Percentiles rank a stretch among this genome's conserved stretches.
These are phyloP conservation scores for Nemotelus pantherinus DNA, from an alignment of 2,888 invertebrate genomes.

Conservation along the genomic window DNA sequence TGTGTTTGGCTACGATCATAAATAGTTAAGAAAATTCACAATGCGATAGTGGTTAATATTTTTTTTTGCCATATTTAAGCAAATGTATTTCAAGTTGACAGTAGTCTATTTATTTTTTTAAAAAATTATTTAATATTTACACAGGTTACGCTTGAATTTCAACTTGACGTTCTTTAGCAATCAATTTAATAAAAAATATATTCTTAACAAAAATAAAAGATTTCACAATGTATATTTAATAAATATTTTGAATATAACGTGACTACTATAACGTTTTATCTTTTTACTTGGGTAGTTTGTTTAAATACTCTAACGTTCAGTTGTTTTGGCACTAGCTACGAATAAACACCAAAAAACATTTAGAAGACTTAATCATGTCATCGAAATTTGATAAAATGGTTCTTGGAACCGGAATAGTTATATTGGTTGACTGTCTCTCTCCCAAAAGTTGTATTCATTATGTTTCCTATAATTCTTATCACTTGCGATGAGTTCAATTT, in stretches of 20 bases:
- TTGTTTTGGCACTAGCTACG: conserved; percentile 41
- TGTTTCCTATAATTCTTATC: background rate
- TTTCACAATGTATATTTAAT: conserved; percentile 3
- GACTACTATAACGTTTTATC: background rate
- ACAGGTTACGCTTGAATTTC: background rate
- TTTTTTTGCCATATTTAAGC: no score
- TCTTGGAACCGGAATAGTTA: conserved; percentile 17
- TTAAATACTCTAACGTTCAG: background rate
- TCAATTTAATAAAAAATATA: conserved; percentile 42
- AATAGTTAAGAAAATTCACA: no score
- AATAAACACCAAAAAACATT: conserved; percentile 40
- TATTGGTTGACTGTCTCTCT: background rate
- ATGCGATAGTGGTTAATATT: no score
- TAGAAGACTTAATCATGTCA: conserved; percentile 29
- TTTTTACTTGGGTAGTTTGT: background rate
- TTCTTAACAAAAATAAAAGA: conserved; percentile 42
- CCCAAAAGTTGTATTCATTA: background rate
- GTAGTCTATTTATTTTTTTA: background rate
- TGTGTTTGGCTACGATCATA: no score
- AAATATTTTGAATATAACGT: conserved; percentile 36
- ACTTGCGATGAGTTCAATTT: conserved; percentile 24
- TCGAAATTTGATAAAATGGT: conserved; percentile 3
- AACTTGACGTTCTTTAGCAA: background rate
- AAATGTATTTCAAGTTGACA: no score
- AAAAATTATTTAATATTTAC: conserved; percentile 21